These are phyloP conservation scores for Rhagophthalmus giganteus DNA, from an alignment of 2,888 invertebrate species.

Conservation along the genomic window DNA sequence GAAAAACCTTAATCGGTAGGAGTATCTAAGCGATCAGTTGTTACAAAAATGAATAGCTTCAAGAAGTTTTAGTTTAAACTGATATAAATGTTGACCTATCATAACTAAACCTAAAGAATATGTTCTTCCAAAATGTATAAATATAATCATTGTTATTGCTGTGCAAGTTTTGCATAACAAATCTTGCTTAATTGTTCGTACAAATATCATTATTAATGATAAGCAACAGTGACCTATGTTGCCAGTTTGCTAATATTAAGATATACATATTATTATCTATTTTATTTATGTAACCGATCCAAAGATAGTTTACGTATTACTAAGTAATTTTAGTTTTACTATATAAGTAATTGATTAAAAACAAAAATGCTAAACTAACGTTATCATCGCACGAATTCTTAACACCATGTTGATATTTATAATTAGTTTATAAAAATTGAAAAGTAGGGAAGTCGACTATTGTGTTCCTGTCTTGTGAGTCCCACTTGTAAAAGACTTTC, in stretches of 20 bases:
- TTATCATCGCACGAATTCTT: constrained; percentile 14
- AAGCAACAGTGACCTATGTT: constrained; percentile 16
- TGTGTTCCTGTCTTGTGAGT: constrained; percentile 28
- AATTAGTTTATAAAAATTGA: constrained; percentile 6
- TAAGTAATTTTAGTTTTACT: neutral
- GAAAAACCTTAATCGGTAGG: no score
- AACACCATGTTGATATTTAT: constrained; percentile 9
- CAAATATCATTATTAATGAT: constrained; percentile 19
- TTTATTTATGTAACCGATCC: constrained; percentile 17
- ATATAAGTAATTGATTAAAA: neutral
- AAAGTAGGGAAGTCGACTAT: constrained; percentile 20
- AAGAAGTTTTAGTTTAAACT: no score
- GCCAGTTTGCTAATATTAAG: constrained; percentile 13
- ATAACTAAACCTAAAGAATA: no score
- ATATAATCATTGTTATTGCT: no score
- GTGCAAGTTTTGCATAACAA: no score
- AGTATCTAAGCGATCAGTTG: no score
- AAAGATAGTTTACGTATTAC: constrained; percentile 14
- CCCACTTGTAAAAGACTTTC: constrained; percentile 39
- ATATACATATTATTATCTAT: constrained; percentile 9
- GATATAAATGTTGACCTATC: no score
- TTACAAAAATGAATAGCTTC: no score
- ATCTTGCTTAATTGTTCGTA: constrained; percentile 12
- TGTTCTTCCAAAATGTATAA: no score
- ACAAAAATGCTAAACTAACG: no score